Percentiles rank a stretch among this genome's conserved stretches.
Evolutionary conservation across 2,888 invertebrate species (phyloP).

Genomic region (Alloplasta piceator): DNA sequence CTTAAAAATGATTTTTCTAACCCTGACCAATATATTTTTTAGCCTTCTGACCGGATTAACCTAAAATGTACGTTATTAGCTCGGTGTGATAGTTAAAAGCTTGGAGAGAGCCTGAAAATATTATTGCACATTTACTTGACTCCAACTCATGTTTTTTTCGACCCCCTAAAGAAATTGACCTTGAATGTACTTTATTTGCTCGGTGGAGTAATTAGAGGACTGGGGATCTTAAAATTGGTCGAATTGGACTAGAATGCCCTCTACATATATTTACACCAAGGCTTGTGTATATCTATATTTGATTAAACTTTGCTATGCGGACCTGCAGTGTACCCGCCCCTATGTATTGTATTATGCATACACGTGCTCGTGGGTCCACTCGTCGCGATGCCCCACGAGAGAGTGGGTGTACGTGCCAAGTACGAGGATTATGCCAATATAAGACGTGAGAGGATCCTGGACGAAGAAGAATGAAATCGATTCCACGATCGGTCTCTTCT

Average conservation of each 20-base stretch:
- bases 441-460: conserved; percentile 31
- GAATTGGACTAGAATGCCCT: background rate
- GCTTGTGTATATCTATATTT: background rate
- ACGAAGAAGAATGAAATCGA: conserved; percentile 17
- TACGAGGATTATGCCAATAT: background rate
- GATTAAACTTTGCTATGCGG: conserved; percentile 23
- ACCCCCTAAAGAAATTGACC: too few relatives aligned
- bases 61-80: too few relatives aligned
- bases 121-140: too few relatives aligned
- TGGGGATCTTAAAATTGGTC: too few relatives aligned
- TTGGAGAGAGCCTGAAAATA: too few relatives aligned
- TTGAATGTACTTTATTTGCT: too few relatives aligned
- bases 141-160: too few relatives aligned
- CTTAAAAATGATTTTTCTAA: too few relatives aligned
- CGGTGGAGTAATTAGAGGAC: too few relatives aligned
- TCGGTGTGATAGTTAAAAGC: too few relatives aligned
- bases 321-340: background rate
- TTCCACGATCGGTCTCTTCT: conserved; percentile 30
- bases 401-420: conserved; percentile 40
- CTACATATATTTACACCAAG: background rate
- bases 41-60: too few relatives aligned
- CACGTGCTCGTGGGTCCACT: conserved; percentile 14
- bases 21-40: too few relatives aligned
- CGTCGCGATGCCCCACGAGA: conserved; percentile 12
- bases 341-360: conserved; percentile 39